Base-by-base conservation (phyloP, 2,113 vertebrate species). In the Burhinus bistriatus region DNA sequence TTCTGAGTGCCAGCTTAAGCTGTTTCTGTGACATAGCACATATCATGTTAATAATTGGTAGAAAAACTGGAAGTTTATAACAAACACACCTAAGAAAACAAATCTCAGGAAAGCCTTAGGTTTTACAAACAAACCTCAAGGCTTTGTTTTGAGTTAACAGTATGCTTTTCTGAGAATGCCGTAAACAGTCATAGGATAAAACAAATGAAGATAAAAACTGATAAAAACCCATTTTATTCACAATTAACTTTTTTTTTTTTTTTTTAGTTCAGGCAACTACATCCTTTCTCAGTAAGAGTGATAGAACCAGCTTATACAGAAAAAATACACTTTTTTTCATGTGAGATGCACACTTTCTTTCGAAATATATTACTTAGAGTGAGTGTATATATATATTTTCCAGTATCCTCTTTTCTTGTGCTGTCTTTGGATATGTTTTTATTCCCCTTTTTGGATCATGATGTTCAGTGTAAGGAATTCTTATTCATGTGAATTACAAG, bases 61-160 rank as follows among this genome's bases (percentile, higher is more conserved):
- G 42, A 61, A 77, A 75, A 47, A 8, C 25, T 52, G 4, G 18
- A 73, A 54, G 34, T 70, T 95, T 94, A 22, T 81, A 72, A 81
- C 38, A 93, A 92, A 87, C 8, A 79, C 61, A 90, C 17, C 19
- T 57, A 66, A 91, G 45, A 84, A 97, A 95, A 83, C 15, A 95
- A 96, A 96, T 96, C 80, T 93, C 59, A 79, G 72, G 93, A 97
- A 97, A 96, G 64, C 47, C 65, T n/a, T 40, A 36, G 30, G 38
- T 93, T 97, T 98, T 89, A 71, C n/a, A 90, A 81, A 79, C 18
- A 75, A 80, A 64, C 6, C 19, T 45, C 51, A 36, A 38, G 22
- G 20, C 4, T 89, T 80, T 82, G 23, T 54, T 66, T 66, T 68
- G 64, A 96, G 36, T 68, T 62, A 80, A 29, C 58, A 80, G 19